Evolutionary conservation across 1,140 invertebrate species (phyloP).

Genomic region (Paraescarpia echinospica): DNA sequence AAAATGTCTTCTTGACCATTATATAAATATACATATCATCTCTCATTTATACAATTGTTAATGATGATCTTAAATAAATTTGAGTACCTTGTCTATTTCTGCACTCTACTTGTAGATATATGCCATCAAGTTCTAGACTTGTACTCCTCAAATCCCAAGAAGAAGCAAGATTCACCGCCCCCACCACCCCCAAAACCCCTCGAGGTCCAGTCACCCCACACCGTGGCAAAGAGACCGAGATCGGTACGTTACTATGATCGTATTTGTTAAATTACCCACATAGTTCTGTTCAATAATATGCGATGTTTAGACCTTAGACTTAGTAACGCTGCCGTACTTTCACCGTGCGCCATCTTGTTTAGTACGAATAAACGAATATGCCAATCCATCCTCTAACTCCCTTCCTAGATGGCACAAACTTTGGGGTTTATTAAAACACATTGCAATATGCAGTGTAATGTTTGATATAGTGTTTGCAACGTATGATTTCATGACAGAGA

Average conservation of each 20-base stretch:
- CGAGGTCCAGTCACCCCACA: constrained; percentile 7
- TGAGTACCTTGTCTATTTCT: neutral
- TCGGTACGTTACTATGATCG: constrained; percentile 10
- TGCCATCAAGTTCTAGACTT: constrained; percentile 92
- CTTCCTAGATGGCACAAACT: too few species aligned
- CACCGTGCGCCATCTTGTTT: too few species aligned
- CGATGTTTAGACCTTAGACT: too few species aligned
- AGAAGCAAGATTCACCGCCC: neutral
- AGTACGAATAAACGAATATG: too few species aligned
- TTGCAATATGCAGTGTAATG: too few species aligned
- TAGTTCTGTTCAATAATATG: too few species aligned
- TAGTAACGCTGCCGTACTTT: too few species aligned
- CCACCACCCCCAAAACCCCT: constrained; percentile 23
- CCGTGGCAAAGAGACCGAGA: constrained; percentile 6
- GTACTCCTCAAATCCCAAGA: constrained; percentile 42
- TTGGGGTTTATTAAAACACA: too few species aligned
- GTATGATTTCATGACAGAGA: too few species aligned
- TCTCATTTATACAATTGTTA: neutral
- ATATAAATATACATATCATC: neutral
- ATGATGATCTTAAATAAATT: neutral
- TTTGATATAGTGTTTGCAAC: too few species aligned
- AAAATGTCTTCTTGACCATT: neutral
- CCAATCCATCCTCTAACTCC: too few species aligned
- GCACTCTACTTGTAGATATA: constrained; percentile 69
- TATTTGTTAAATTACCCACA: neutral